Conservation (phyloP, 2,888 invertebrate species). For the Rhyacophila evoluta region DNA sequence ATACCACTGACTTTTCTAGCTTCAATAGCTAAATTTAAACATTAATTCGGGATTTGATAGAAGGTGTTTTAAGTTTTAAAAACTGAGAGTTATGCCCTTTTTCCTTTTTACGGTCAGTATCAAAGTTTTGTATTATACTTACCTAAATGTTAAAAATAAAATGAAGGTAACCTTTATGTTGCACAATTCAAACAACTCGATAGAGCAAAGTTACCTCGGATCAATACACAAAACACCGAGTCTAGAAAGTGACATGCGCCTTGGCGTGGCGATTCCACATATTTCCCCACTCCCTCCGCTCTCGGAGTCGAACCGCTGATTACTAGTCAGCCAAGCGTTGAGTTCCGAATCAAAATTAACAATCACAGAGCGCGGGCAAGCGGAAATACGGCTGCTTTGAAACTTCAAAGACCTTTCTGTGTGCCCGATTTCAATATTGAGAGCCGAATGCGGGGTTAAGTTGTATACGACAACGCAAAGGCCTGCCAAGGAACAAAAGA, state of each 20-base stretch:
- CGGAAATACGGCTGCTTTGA: too few species aligned
- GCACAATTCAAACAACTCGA: not conserved
- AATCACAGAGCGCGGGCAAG: too few species aligned
- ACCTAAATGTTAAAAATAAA: too few species aligned
- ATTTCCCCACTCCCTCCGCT: not conserved
- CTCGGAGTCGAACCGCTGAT: not conserved
- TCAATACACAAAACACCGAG: slow-evolving; percentile 14
- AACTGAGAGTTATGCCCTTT: too few species aligned
- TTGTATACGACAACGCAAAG: not conserved
- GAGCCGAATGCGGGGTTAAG: slow-evolving; percentile 1
- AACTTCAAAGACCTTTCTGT: not conserved
- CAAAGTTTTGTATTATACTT: too few species aligned
- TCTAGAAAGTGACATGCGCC: slow-evolving; percentile 8
- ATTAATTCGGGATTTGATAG: too few species aligned
- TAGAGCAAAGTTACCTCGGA: not conserved
- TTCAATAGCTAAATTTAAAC: too few species aligned
- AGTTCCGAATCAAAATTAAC: not conserved
- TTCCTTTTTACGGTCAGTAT: too few species aligned
- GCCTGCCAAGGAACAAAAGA: too few species aligned
- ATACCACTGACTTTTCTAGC: too few species aligned
- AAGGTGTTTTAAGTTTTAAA: too few species aligned
- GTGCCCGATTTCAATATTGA: not conserved
- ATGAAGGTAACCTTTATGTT: too few species aligned
- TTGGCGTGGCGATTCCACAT: not conserved
- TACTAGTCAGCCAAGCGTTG: slow-evolving; percentile 2